These are phyloP conservation scores for Capitella teleta DNA, from an alignment of 1,140 invertebrate genomes.

Conservation along the genomic window DNA sequence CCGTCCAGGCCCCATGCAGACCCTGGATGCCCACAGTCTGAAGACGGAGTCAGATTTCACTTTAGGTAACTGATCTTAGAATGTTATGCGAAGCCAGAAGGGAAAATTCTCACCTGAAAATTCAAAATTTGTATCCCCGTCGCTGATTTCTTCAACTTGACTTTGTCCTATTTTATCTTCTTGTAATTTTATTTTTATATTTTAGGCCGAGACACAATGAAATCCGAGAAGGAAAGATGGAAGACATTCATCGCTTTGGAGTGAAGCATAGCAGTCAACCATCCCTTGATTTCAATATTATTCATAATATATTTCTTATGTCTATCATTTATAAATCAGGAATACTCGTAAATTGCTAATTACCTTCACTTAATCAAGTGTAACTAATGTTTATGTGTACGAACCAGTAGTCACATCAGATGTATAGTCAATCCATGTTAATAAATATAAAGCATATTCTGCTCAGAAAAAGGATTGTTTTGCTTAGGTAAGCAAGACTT, in stretches of 20 bases:
- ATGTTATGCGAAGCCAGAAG: neutral
- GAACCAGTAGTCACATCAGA: too few species aligned
- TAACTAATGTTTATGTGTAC: too few species aligned
- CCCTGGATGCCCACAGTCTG: neutral
- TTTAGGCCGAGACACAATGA: neutral
- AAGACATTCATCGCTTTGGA: neutral
- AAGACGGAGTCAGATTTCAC: neutral
- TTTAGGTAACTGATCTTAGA: neutral
- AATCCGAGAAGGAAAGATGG: neutral
- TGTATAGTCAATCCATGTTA: too few species aligned
- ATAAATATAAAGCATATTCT: too few species aligned
- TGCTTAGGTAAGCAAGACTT: too few species aligned
- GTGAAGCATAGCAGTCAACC: too few species aligned
- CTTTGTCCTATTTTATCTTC: neutral
- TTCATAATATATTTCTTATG: too few species aligned
- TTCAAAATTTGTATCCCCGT: neutral
- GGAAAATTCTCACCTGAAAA: neutral
- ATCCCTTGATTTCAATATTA: too few species aligned
- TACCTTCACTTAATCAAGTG: too few species aligned
- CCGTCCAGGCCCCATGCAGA: neutral
- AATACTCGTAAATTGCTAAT: too few species aligned
- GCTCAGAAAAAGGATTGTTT: too few species aligned
- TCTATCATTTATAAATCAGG: too few species aligned
- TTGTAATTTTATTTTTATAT: neutral
- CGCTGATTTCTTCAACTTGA: neutral